These are phyloP conservation scores for Amblyopsis rosae DNA, from an alignment of 2,113 vertebrate species.

Conservation along the genomic window DNA sequence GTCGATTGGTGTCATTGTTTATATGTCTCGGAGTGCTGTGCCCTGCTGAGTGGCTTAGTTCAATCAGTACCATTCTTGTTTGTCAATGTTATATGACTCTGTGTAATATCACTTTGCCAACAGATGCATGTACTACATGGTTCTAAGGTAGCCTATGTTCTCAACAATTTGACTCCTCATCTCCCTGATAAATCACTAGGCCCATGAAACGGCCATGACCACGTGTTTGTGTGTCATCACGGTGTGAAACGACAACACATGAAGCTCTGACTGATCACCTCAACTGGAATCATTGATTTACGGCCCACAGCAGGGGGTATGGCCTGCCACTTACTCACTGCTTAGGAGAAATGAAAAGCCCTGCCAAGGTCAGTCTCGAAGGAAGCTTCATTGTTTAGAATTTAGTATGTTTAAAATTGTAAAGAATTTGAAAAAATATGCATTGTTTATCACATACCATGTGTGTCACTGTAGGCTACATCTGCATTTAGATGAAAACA, in stretches of 20 bases:
- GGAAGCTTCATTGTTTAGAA: background rate
- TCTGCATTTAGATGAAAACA: background rate
- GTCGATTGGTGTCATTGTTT: slow-evolving; percentile 48
- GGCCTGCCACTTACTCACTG: slow-evolving; percentile 27
- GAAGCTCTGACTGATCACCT: slow-evolving; percentile 72
- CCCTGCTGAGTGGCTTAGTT: background rate
- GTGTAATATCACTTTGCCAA: background rate
- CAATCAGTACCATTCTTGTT: background rate
- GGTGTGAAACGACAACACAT: slow-evolving; percentile 60
- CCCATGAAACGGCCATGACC: slow-evolving; percentile 37
- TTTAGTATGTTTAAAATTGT: background rate
- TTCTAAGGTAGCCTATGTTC: background rate
- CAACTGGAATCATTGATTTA: slow-evolving; percentile 64
- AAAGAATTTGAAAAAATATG: too few species aligned
- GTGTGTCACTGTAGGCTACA: background rate
- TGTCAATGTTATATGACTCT: background rate
- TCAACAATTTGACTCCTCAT: slow-evolving; percentile 1
- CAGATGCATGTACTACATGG: background rate
- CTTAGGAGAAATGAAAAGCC: slow-evolving; percentile 20
- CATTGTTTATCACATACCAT: too few species aligned
- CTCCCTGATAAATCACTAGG: slow-evolving; percentile 22
- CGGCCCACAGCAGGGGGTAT: slow-evolving; percentile 32
- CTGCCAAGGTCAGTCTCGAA: slow-evolving; percentile 56
- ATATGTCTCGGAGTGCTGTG: slow-evolving; percentile 22
- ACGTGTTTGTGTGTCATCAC: slow-evolving; percentile 49